Evolutionary conservation across 1,140 invertebrate genomes (phyloP), one percentile per base, ranked within the genome.

Genomic region (Caenorhabditis remanei): DNA sequence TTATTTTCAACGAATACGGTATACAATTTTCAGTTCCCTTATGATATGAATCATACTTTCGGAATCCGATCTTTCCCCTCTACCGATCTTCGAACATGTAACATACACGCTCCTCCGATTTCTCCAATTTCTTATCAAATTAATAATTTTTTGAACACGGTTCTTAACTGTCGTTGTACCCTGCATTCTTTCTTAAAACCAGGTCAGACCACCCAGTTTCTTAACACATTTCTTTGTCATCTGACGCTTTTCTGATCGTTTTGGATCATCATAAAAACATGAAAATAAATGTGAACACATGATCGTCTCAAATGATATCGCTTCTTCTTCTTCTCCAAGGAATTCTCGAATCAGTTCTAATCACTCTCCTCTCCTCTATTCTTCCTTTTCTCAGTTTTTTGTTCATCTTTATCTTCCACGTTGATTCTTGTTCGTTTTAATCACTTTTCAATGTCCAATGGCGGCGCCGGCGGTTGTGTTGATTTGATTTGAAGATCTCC

Each of bases 361-460:
- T 79, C 71, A 79, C 46, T 50, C n/a, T 50, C 9, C 63, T 67
- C 63, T 32, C n/a, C 19, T 46, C 9, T 41, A 14, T 11, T 71
- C 65, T 71, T 13, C 19, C n/a, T 79, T 79, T 24, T 8, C n/a
- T 32, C 53, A 4, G 50, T 79, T 40, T 4, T 79, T n/a, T 79
- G 21, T 79, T 19, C 46, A 9, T 65, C 9, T 21, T 79, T 9
- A 24, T 6, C 46, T 79, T n/a, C n/a, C n/a, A n/a, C n/a, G n/a
- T n/a, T 50, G 71, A 50, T 79, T 79, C 71, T 79, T 79, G 71
- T 79, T 79, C 46, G 65, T 71, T 71, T 71, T 71, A 43, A 71
- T 79, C 46, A 79, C 71, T 79, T 24, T 79, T 14, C 19, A 24
- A 24, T 79, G 43, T 43, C 71, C 71, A 79, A 53, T 79, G 43